Evolutionary conservation across 2,888 invertebrate genomes (phyloP).

Genomic region (Flexamia atlantica): DNA sequence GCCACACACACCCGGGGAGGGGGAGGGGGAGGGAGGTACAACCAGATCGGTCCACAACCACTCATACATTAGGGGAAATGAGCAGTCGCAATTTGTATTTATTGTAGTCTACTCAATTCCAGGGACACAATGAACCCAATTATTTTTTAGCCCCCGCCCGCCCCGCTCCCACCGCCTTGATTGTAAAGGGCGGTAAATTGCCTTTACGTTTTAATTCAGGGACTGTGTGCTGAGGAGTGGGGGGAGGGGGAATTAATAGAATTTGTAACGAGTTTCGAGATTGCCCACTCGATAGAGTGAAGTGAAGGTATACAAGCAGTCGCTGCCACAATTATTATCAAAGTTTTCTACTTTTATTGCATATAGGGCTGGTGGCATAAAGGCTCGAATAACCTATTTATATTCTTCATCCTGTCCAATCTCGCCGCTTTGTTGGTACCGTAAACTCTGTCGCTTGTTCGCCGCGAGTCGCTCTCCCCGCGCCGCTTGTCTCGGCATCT

Average conservation of each 20-base stretch:
- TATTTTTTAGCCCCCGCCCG: conserved; percentile 66
- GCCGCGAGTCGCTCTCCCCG: neutral
- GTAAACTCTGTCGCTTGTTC: conserved; percentile 40
- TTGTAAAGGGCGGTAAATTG: conserved; percentile 68
- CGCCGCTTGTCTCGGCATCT: neutral
- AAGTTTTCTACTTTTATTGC: conserved; percentile 59
- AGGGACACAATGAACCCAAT: conserved; percentile 70
- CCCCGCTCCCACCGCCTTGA: conserved; percentile 55
- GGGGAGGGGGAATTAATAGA: conserved; percentile 69
- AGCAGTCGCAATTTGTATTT: conserved; percentile 57
- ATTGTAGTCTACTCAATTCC: conserved; percentile 69
- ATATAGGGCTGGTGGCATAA: conserved; percentile 55
- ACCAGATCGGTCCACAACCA: neutral
- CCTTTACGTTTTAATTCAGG: conserved; percentile 69
- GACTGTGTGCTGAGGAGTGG: conserved; percentile 60
- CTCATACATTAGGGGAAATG: conserved; percentile 55
- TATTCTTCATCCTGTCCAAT: conserved; percentile 57
- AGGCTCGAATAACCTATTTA: conserved; percentile 58
- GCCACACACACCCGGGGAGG: neutral
- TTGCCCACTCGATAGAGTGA: conserved; percentile 61
- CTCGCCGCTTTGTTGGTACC: conserved; percentile 40
- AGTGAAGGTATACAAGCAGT: conserved; percentile 58
- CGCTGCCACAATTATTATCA: conserved; percentile 57
- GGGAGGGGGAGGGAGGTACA: neutral
- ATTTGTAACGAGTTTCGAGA: conserved; percentile 69